These are phyloP conservation scores for Electrona antarctica DNA, from an alignment of 2,113 vertebrate genomes.

Conservation along the genomic window DNA sequence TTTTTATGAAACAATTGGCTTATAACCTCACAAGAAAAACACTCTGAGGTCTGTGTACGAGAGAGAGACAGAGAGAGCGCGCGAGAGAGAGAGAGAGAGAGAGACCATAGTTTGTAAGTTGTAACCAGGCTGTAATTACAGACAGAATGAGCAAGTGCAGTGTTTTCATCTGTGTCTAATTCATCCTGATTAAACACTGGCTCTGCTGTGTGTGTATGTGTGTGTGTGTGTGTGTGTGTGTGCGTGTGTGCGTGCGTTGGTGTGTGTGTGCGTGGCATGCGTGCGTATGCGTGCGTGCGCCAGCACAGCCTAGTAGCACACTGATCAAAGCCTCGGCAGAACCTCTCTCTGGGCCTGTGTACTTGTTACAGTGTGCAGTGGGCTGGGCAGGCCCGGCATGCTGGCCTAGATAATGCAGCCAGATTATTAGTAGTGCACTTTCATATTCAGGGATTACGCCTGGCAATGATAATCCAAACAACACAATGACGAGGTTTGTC, in stretches of 20 bases:
- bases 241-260: not conserved
- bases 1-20: no score
- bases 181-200: conserved; percentile 35
- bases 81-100: no score
- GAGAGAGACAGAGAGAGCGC: no score
- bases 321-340: not conserved
- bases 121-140: conserved; percentile 7
- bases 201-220: not conserved
- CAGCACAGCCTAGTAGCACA: conserved; percentile 22
- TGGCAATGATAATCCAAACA: conserved; percentile 17
- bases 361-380: not conserved
- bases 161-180: conserved; percentile 36
- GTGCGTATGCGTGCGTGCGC: not conserved
- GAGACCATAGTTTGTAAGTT: not conserved
- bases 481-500: not conserved
- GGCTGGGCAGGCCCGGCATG: not conserved
- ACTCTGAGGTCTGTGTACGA: no score
- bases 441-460: conserved; percentile 34
- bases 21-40: no score
- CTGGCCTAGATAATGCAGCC: conserved; percentile 15
- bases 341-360: not conserved
- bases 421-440: conserved; percentile 36
- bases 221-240: conserved; percentile 1
- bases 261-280: not conserved
- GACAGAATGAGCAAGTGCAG: conserved; percentile 25